These are phyloP conservation scores for Littorina saxatilis DNA, from an alignment of 1,140 invertebrate genomes.

Conservation along the genomic window DNA sequence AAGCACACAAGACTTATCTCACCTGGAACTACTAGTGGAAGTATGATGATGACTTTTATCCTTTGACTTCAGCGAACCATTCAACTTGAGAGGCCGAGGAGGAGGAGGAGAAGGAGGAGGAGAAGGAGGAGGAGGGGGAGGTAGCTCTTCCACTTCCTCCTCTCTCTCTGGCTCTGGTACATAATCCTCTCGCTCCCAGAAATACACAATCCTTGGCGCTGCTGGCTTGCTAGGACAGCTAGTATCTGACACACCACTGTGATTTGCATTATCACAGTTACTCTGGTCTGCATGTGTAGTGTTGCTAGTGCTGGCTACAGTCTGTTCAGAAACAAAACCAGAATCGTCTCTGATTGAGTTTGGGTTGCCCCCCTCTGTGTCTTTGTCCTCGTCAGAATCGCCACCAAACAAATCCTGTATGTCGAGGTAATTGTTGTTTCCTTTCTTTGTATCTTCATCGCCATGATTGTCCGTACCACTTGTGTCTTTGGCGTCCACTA, in stretches of 20 bases:
- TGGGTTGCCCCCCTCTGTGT: background rate
- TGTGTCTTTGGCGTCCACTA: background rate
- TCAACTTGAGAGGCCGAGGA: no score
- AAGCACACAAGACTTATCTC: no score
- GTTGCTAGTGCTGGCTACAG: background rate
- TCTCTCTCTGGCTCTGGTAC: constrained; percentile 9
- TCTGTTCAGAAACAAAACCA: background rate
- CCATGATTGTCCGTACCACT: background rate
- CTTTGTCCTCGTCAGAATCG: constrained; percentile 18
- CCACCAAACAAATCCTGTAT: background rate
- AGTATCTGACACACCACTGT: no score
- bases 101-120: no score
- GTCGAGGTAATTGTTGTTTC: background rate
- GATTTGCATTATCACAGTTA: no score
- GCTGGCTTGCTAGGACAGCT: background rate
- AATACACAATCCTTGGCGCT: constrained; percentile 40
- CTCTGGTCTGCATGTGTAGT: no score
- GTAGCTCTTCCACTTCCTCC: constrained; percentile 22
- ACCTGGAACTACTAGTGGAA: no score
- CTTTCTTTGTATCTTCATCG: background rate
- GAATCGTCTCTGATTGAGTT: background rate
- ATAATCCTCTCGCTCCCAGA: constrained; percentile 44
- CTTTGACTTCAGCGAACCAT: no score
- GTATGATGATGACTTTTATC: no score
- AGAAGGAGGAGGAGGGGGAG: no score